phyloP scores from a whole-genome alignment of 2,888 invertebrate genomes.

The Cosmia trapezina region DNA sequence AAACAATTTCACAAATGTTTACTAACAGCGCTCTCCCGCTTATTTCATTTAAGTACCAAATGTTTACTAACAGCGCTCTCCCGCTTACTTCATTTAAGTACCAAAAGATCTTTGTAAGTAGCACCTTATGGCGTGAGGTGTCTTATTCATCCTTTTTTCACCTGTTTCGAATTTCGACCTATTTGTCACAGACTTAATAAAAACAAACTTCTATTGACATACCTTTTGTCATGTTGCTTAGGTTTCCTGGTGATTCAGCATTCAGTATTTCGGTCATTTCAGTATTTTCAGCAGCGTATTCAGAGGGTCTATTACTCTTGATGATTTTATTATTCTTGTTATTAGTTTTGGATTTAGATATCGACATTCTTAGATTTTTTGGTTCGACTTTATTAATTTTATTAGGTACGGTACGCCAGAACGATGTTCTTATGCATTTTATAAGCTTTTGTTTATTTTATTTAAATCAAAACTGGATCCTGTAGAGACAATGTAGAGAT shows the following conservation, averaged over 20 bases:
- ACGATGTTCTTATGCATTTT: neutral
- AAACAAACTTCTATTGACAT: neutral
- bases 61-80: neutral
- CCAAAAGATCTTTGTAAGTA: neutral
- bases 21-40: too few relatives aligned
- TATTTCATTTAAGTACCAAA: neutral
- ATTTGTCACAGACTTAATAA: too few relatives aligned
- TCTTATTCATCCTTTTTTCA: neutral
- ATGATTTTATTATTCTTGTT: neutral
- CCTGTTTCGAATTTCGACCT: neutral
- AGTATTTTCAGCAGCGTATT: neutral
- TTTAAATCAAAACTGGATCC: neutral
- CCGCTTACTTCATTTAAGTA: neutral
- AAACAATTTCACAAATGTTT: neutral
- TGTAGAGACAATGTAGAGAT: neutral
- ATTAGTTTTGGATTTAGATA: neutral
- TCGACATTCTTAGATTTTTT: slow-evolving; percentile 13
- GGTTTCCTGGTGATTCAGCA: neutral
- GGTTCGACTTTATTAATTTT: slow-evolving; percentile 3
- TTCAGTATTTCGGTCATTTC: neutral
- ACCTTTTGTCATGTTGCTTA: slow-evolving; percentile 6
- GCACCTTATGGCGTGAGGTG: neutral
- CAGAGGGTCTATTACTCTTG: neutral
- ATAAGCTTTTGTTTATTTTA: neutral
- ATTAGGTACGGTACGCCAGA: neutral